A percentile compares a stretch with the other conserved stretches of the same genome.
These are phyloP conservation scores for Trissolcus brochymenae DNA, from an alignment of 2,888 invertebrate species.

Conservation along the genomic window DNA sequence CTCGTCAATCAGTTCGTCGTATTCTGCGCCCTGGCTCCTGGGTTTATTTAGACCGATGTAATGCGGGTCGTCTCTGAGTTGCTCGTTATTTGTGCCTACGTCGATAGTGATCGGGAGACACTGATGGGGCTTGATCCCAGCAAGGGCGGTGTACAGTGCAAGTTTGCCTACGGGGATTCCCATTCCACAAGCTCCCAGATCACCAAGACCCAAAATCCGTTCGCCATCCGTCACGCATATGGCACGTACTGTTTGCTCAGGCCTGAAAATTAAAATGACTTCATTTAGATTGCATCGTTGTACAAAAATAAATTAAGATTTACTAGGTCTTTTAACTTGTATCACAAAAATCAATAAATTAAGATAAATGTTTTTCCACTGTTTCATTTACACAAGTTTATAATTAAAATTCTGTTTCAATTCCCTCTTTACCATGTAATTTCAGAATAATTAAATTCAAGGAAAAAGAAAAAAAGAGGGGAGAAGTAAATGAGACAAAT, in stretches of 20 bases:
- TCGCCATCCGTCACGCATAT: slow-evolving; percentile 98
- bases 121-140: slow-evolving; percentile 96
- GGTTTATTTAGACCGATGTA: slow-evolving; percentile 95
- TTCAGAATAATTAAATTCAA: too few species aligned
- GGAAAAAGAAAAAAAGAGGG: too few species aligned
- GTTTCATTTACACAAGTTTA: too few species aligned
- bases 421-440: too few species aligned
- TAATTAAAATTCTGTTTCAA: too few species aligned
- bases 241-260: slow-evolving; percentile 89
- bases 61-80: slow-evolving; percentile 92
- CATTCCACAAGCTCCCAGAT: slow-evolving; percentile 97
- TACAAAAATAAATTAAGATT: too few species aligned
- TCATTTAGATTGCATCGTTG: too few species aligned
- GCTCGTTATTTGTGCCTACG: slow-evolving; percentile 95
- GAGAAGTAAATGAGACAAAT: not conserved
- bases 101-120: slow-evolving; percentile 96
- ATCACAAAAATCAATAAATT: too few species aligned
- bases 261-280: slow-evolving; percentile 81
- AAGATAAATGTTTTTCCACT: too few species aligned
- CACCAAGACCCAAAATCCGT: slow-evolving; percentile 96
- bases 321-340: too few species aligned
- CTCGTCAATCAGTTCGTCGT: slow-evolving; percentile 96
- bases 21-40: slow-evolving; percentile 88
- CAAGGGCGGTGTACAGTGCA: slow-evolving; percentile 95
- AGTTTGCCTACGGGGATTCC: slow-evolving; percentile 99